Base-by-base conservation (phyloP, 2,113 vertebrate species). In the Meriones unguiculatus region DNA sequence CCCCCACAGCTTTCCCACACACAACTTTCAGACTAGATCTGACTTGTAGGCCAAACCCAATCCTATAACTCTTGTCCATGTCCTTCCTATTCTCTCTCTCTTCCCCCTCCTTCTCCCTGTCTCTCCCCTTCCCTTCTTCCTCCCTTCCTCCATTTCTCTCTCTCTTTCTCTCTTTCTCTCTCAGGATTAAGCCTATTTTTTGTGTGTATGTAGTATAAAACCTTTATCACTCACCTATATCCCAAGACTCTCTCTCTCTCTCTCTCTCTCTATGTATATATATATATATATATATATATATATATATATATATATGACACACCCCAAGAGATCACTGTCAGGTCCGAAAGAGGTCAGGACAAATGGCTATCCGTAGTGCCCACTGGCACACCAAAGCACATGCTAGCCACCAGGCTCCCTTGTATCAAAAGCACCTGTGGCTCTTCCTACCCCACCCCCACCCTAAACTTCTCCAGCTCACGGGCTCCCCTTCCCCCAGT, bases 101-200 rank as follows among this genome's bases (percentile, higher is more conserved):
- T 25, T 87, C 15, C 52, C 14, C 8, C 17, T 10, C 17, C 8
- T 3, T 35, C 28, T 28, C 24, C 15, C n/a, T 6, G 5, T 4
- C 3, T 25, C n/a, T 28, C 8, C 6, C 35, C 38, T 28, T 2
- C 28, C 22, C 15, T 22, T 5, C 6, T 4, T 1, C 14, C n/a
- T 28, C n/a, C 13, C 22, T 38, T 3, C 2, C 1, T 78, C 15
- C 3, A 14, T 78, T 17, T 32, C 15, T 65, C 12, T 4, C 30
- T 20, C 52, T 32, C 57, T 64, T 15, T 24, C 18, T 24, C 25
- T 15, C 41, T 59, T 15, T 24, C 18, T 24, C 25, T 15, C 41
- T 59, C 25, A 6, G 76, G 2, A n/a, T 50, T 67, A 46, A 69
- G 46, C 64, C 64, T 69, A 52, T 30, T 5, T 67, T 67, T 67